Percentiles rank a stretch among this genome's conserved stretches.
phyloP scores from a whole-genome alignment of 1,140 invertebrate genomes.

The Ostrea denselamellosa region DNA sequence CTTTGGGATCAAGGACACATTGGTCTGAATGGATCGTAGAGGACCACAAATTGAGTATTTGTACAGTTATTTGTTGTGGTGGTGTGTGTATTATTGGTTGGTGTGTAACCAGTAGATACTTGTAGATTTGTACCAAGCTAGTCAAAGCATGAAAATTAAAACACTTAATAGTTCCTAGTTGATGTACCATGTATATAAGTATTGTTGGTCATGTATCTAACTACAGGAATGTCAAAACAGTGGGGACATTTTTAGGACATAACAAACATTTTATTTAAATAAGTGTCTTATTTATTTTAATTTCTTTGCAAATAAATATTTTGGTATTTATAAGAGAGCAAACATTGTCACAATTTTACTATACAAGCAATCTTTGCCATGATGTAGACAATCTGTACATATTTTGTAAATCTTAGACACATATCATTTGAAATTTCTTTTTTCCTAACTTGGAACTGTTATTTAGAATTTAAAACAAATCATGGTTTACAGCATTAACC shows the following conservation, averaged over 20 bases:
- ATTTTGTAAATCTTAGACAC: background rate
- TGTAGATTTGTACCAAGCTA: background rate
- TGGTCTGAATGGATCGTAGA: background rate
- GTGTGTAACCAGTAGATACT: background rate
- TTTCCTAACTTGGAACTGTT: too few species aligned
- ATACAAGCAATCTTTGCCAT: background rate
- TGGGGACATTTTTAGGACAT: background rate
- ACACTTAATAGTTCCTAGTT: background rate
- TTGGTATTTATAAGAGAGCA: too few species aligned
- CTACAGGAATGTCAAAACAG: background rate
- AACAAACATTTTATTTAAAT: background rate
- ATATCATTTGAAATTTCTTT: background rate
- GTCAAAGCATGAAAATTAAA: background rate
- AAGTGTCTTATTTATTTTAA: too few species aligned
- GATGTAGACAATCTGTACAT: background rate
- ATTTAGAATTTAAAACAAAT: too few species aligned
- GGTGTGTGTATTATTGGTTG: background rate
- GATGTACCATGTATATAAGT: background rate
- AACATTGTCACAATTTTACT: background rate
- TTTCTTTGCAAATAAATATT: too few species aligned
- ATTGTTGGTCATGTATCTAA: background rate
- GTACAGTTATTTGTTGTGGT: background rate
- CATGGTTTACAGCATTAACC: too few species aligned
- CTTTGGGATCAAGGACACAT: slow-evolving; percentile 25
- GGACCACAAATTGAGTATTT: background rate